phyloP scores from a whole-genome alignment of 2,113 vertebrate genomes.

The Tricholaema leucomelas region DNA sequence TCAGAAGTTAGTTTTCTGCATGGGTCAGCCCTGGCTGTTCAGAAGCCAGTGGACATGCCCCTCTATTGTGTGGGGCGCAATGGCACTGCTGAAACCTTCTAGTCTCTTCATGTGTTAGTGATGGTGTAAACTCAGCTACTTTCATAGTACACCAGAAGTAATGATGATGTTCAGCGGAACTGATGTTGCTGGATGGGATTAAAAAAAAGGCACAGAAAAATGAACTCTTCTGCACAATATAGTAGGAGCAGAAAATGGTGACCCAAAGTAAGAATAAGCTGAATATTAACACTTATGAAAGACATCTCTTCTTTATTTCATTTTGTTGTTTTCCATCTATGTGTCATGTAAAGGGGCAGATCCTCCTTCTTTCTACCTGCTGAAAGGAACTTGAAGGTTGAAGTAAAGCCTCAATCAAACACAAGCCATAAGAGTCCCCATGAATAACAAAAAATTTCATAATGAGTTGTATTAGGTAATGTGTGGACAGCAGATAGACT shows the following conservation, averaged over 20 bases:
- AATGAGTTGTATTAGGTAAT: not conserved
- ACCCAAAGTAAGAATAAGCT: not conserved
- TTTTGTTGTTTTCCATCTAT: not conserved
- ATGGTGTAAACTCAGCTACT: not conserved
- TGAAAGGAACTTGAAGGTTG: not conserved
- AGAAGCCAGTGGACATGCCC: not conserved
- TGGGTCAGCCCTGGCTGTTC: not conserved
- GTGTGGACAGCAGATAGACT: not conserved
- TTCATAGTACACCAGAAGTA: not conserved
- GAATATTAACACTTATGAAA: not conserved
- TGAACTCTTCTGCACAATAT: fast-evolving
- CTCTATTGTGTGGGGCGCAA: not conserved
- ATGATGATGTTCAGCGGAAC: not conserved
- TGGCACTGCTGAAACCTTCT: fast-evolving
- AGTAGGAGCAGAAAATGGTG: not conserved
- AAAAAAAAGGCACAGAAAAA: not conserved
- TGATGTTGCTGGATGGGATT: not conserved
- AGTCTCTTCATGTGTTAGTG: not conserved
- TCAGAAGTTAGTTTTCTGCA: not conserved
- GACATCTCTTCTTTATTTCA: not conserved
- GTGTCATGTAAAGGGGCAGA: not conserved
- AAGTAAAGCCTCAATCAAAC: not conserved
- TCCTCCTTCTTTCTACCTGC: not conserved
- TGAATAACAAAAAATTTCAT: not conserved
- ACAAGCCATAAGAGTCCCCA: not conserved